Evolutionary conservation across 1,140 invertebrate species (phyloP).

Genomic region (Wasmannia auropunctata): DNA sequence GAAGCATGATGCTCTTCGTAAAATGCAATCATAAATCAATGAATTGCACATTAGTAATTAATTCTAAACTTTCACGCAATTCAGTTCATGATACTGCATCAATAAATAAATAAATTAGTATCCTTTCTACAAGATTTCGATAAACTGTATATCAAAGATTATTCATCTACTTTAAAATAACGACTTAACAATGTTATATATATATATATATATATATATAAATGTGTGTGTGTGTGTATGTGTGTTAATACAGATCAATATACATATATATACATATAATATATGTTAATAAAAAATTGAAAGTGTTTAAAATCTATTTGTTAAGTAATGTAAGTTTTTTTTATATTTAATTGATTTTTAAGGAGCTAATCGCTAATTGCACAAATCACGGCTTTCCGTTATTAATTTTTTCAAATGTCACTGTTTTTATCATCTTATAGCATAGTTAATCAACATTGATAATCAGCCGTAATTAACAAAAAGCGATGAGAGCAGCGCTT

Average conservation of each 20-base stretch:
- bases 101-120: neutral
- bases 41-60: conserved; percentile 34
- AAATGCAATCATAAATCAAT: conserved; percentile 40
- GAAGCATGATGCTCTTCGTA: neutral
- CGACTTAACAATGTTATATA: neutral
- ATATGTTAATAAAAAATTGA: neutral
- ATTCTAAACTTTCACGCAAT: neutral
- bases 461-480: neutral
- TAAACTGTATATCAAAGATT: neutral
- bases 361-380: neutral
- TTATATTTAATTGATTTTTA: neutral
- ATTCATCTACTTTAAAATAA: neutral
- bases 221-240: too few species aligned
- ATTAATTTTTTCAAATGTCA: neutral
- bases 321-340: neutral
- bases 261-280: too few species aligned
- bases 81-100: neutral
- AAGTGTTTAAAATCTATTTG: neutral
- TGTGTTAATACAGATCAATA: too few species aligned
- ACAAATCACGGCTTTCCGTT: neutral
- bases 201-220: neutral
- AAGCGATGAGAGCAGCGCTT: neutral
- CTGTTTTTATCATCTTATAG: too few species aligned
- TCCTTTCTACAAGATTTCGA: neutral
- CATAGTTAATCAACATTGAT: conserved; percentile 3